Evolutionary conservation across 2,113 vertebrate genomes (phyloP).

Genomic region (Platichthys stellatus): DNA sequence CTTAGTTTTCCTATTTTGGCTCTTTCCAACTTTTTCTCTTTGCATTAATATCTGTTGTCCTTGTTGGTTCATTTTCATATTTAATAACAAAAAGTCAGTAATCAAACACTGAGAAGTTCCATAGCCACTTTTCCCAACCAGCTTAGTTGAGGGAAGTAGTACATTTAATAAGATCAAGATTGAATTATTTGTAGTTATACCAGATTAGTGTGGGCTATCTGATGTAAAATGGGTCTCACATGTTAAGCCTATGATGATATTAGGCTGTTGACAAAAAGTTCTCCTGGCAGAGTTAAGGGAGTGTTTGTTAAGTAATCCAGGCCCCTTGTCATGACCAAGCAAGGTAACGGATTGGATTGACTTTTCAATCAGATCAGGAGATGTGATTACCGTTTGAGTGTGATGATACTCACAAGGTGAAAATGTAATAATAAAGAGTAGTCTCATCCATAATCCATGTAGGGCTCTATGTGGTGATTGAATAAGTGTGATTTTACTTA

Average conservation of each 20-base stretch:
- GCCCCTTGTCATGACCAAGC: background rate
- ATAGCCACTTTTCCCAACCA: background rate
- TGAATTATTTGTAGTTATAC: slow-evolving; percentile 3
- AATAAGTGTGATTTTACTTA: background rate
- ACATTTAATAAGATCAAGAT: slow-evolving; percentile 1
- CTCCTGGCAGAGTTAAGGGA: background rate
- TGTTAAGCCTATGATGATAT: background rate
- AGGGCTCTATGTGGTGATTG: background rate
- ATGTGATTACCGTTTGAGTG: background rate
- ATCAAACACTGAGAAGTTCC: background rate
- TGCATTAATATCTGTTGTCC: no score
- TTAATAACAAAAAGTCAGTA: background rate
- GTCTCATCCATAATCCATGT: background rate
- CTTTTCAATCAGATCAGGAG: background rate
- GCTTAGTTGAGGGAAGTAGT: background rate
- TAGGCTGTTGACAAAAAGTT: background rate
- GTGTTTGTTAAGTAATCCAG: background rate
- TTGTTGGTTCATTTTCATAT: no score
- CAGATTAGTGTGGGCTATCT: background rate
- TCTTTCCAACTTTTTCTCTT: no score
- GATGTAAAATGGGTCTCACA: slow-evolving; percentile 1
- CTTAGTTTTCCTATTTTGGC: no score
- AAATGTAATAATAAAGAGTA: background rate
- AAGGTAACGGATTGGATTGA: background rate
- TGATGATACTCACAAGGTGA: background rate